Conservation (phyloP, 30 jellyfish, hydroid and myxozoan species). For the Cassiopea xamachana region DNA sequence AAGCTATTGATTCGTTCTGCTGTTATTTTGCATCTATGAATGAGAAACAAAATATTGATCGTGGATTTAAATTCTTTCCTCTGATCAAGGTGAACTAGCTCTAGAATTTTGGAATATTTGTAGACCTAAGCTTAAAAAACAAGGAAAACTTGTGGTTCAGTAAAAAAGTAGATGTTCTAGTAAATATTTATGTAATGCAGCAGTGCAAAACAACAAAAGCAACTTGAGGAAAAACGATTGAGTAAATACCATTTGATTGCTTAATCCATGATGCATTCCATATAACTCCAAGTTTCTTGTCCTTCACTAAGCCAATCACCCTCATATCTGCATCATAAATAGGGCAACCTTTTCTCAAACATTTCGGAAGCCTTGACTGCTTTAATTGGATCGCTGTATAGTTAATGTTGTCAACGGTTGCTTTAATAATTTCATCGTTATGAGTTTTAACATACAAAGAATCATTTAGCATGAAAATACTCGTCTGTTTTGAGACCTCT, state of each 20-base stretch:
- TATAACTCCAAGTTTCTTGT: neutral
- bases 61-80: too few relatives aligned
- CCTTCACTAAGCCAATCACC: neutral
- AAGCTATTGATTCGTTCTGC: too few relatives aligned
- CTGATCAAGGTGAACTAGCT: too few relatives aligned
- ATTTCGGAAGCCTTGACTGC: neutral
- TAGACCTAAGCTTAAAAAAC: too few relatives aligned
- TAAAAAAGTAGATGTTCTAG: too few relatives aligned
- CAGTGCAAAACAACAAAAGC: neutral
- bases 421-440: neutral
- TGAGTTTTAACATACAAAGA: neutral
- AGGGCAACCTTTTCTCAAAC: neutral
- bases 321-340: neutral
- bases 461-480: neutral
- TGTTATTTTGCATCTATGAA: too few relatives aligned
- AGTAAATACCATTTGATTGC: neutral
- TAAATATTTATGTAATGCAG: neutral
- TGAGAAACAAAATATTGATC: too few relatives aligned
- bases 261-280: neutral
- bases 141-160: too few relatives aligned
- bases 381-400: neutral
- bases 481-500: neutral
- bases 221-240: neutral
- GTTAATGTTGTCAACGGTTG: neutral
- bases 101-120: too few relatives aligned